A percentile compares a stretch with the other conserved stretches of the same genome.
phyloP scores from a whole-genome alignment of 2,888 invertebrate genomes.

The Luperina nickerlii region DNA sequence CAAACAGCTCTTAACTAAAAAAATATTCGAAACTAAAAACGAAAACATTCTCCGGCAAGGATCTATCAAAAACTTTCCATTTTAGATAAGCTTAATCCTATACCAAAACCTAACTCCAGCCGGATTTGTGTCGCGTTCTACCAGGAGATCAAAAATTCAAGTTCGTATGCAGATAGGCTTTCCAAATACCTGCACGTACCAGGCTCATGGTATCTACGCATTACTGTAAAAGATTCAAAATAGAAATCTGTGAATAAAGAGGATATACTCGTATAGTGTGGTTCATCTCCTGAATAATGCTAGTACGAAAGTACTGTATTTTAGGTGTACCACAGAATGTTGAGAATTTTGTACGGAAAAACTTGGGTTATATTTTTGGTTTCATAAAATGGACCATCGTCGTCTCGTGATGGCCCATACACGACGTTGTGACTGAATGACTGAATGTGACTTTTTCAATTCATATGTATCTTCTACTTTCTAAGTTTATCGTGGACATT shows the following conservation, averaged over 20 bases:
- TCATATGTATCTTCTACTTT: neutral
- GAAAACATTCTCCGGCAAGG: neutral
- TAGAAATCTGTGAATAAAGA: constrained; percentile 55
- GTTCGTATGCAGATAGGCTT: constrained; percentile 35
- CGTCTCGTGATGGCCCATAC: too few species aligned
- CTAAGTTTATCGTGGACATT: too few species aligned
- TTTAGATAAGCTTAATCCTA: constrained; percentile 29
- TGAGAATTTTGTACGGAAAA: constrained; percentile 16
- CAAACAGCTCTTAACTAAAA: neutral
- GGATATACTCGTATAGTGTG: constrained; percentile 32
- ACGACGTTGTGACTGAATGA: neutral
- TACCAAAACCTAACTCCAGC: constrained; percentile 5
- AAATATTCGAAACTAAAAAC: neutral
- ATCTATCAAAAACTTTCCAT: constrained; percentile 13
- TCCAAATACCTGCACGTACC: constrained; percentile 19
- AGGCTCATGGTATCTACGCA: constrained; percentile 17
- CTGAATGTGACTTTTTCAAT: neutral
- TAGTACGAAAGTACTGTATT: constrained; percentile 29
- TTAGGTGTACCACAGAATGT: neutral
- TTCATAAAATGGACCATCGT: neutral
- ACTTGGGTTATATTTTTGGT: constrained; percentile 2
- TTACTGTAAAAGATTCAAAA: constrained; percentile 43
- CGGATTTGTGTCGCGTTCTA: constrained; percentile 20
- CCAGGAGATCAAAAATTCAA: constrained; percentile 51
- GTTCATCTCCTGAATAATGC: constrained; percentile 42